Conservation (phyloP, 2,113 vertebrate genomes). For the rabbit (Oryctolagus cuniculus) region mOryCun1.1 NC_091434.1:16515501-16516000, state of each 20-base stretch:
- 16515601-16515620: not conserved
- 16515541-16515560: not conserved
- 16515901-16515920: not conserved
- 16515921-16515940: not conserved
- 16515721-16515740: not conserved
- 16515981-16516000: not conserved
- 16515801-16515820: fast-evolving
- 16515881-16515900: not conserved
- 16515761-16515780: not conserved
- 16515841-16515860: not conserved
- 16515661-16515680: not conserved
- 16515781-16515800: not conserved
- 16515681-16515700: not conserved
- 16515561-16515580: not conserved
- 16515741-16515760: not conserved
- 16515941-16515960: not conserved
- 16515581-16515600: constrained; percentile 49
- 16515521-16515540: not conserved
- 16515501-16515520: not conserved
- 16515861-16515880: too few species aligned
- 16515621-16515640: constrained; percentile 2
- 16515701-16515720: not conserved
- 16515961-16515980: not conserved
- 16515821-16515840: not conserved
- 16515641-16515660: constrained; percentile 40